Evolutionary conservation across 2,113 vertebrate genomes (phyloP).

Genomic region (Xiphorhynchus elegans): DNA sequence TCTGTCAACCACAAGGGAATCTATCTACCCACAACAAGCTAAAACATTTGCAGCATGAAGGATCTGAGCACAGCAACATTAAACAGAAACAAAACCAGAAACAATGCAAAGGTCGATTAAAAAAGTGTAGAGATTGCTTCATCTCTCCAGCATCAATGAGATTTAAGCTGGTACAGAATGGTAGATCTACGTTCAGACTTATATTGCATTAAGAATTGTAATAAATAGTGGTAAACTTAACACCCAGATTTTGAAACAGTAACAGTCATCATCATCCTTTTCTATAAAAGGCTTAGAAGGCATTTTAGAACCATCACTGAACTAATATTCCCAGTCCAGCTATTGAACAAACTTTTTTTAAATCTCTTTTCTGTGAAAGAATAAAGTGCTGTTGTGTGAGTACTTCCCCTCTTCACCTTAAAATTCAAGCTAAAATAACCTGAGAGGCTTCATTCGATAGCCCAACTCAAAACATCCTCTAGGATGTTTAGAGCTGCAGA

Average conservation of each 20-base stretch:
- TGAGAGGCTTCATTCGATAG: background rate
- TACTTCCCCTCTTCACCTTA: background rate
- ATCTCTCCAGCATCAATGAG: background rate
- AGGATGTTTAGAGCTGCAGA: background rate
- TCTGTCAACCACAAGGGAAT: background rate
- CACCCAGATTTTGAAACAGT: background rate
- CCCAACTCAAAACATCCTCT: background rate
- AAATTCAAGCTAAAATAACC: background rate
- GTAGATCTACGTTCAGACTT: background rate
- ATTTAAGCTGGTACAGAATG: background rate
- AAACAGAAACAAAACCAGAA: background rate
- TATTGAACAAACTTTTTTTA: background rate
- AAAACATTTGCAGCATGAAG: background rate
- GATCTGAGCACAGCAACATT: background rate
- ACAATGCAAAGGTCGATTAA: background rate
- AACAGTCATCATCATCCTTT: background rate
- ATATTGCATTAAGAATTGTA: background rate
- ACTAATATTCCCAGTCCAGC: background rate
- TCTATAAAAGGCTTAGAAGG: background rate
- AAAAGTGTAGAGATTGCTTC: background rate
- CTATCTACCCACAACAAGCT: background rate
- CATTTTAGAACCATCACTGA: background rate
- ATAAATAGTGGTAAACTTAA: background rate
- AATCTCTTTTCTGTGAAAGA: background rate
- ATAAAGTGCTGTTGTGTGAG: background rate